These are phyloP conservation scores for Ochlodes sylvanus DNA, from an alignment of 2,888 invertebrate species.

Conservation along the genomic window DNA sequence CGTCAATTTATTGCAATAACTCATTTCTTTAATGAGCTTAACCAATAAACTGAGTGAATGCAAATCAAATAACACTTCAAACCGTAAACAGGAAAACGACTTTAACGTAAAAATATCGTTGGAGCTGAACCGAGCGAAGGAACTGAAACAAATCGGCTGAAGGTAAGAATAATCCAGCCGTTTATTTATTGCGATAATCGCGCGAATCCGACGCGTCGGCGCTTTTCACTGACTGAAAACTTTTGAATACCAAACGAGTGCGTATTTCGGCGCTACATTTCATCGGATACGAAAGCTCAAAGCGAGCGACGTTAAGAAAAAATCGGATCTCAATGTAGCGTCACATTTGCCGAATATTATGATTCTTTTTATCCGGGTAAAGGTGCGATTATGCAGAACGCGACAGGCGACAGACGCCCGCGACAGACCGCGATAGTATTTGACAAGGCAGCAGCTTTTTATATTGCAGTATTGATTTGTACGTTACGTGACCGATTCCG, in stretches of 20 bases:
- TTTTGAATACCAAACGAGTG: not conserved
- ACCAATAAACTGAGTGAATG: constrained; percentile 13
- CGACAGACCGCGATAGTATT: no score
- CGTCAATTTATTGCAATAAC: not conserved
- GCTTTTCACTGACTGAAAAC: constrained; percentile 4
- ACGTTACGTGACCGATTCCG: no score
- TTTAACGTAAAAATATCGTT: constrained; percentile 24
- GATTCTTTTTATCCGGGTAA: no score
- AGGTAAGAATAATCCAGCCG: constrained; percentile 28
- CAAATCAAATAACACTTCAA: constrained; percentile 31
- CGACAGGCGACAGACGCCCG: no score
- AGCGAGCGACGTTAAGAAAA: no score
- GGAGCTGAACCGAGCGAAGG: constrained; percentile 21
- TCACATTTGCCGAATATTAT: no score
- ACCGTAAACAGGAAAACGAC: constrained; percentile 23
- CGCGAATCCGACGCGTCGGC: constrained; percentile 19
- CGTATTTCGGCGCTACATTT: not conserved
- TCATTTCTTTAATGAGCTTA: not conserved
- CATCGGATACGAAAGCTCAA: not conserved
- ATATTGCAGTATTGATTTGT: no score
- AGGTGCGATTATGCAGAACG: no score
- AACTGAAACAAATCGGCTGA: constrained; percentile 34
- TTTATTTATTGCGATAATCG: constrained; percentile 32
- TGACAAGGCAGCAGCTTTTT: no score
- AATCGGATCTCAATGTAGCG: no score